These are phyloP conservation scores for Myiozetetes cayanensis DNA, from an alignment of 2,113 vertebrate genomes.

Conservation along the genomic window DNA sequence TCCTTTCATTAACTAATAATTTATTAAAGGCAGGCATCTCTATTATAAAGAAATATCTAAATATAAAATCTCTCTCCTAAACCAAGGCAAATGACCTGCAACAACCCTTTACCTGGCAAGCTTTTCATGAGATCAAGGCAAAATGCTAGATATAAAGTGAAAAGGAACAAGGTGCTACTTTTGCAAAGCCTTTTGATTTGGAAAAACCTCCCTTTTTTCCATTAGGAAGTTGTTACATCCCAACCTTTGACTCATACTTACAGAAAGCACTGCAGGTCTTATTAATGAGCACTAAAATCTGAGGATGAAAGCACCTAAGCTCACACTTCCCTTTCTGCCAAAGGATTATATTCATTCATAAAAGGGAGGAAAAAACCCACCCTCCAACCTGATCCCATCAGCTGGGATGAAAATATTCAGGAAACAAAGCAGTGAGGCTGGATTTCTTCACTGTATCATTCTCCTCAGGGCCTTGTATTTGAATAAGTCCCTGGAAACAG, in stretches of 20 bases:
- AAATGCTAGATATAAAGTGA: neutral
- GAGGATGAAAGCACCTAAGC: neutral
- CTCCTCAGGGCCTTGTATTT: neutral
- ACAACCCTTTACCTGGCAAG: neutral
- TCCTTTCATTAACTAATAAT: neutral
- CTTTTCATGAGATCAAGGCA: neutral
- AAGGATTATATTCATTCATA: neutral
- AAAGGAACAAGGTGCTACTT: neutral
- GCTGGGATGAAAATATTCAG: neutral
- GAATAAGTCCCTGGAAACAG: neutral
- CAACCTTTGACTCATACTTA: neutral
- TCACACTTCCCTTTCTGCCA: neutral
- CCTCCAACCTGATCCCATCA: neutral
- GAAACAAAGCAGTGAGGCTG: neutral
- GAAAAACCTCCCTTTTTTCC: neutral
- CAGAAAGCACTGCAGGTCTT: neutral
- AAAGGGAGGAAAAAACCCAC: neutral
- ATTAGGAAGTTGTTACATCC: neutral
- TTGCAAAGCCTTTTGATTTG: neutral
- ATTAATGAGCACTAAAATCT: neutral
- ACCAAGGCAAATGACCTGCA: neutral
- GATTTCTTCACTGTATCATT: neutral
- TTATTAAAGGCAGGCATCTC: neutral
- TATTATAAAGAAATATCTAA: neutral
- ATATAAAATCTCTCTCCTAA: neutral